Conservation (phyloP, 2,113 vertebrate species). For the Paralichthys olivaceus region DNA sequence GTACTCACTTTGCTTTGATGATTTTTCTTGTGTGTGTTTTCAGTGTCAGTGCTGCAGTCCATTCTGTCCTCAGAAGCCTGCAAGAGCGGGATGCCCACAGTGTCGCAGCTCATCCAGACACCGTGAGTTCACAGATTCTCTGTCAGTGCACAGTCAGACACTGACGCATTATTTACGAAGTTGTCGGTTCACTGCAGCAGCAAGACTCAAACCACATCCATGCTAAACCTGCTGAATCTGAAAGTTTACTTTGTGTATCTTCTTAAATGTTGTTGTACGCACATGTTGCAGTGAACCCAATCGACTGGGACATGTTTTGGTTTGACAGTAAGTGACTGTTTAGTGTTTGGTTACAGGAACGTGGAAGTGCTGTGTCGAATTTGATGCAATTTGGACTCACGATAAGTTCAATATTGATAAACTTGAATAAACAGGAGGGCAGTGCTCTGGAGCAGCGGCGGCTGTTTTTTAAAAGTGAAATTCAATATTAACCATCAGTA, state of each 20-base stretch:
- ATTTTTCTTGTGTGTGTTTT: constrained; percentile 16
- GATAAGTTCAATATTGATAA: no score
- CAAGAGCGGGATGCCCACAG: constrained; percentile 92
- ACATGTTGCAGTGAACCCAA: no score
- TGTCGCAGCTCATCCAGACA: constrained; percentile 91
- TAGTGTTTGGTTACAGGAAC: no score
- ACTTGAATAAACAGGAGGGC: no score
- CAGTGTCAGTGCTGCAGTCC: constrained; percentile 95
- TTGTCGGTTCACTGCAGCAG: no score
- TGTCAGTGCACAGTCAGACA: not conserved
- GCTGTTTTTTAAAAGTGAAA: no score
- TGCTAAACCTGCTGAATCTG: not conserved
- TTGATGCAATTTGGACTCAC: no score
- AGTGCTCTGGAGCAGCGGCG: no score
- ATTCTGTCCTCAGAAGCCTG: constrained; percentile 94
- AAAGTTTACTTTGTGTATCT: not conserved
- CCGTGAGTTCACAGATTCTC: constrained; percentile 84
- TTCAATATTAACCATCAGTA: no score
- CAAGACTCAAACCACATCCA: not conserved
- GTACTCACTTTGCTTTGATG: not conserved
- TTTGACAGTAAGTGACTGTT: no score
- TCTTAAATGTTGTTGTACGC: not conserved
- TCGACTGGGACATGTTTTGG: no score
- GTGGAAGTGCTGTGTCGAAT: no score
- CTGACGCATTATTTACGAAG: not conserved